These are phyloP conservation scores for Caenorhabditis imperialis DNA, from an alignment of 2,888 invertebrate genomes.

Conservation along the genomic window DNA sequence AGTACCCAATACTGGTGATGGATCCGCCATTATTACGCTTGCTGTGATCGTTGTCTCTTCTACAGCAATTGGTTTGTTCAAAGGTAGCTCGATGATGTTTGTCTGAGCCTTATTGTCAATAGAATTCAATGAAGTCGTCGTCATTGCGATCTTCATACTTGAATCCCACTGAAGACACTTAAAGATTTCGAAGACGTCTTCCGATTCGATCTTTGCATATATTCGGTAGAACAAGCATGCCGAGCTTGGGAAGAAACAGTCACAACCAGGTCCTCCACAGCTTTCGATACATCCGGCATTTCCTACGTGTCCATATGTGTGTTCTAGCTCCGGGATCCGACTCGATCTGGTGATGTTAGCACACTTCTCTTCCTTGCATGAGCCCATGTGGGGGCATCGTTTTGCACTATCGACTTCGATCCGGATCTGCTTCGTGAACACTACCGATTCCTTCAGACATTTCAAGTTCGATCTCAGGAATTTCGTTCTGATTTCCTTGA, in stretches of 20 bases:
- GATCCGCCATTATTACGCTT: neutral
- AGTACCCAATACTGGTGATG: neutral
- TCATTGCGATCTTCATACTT: neutral
- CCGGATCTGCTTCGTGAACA: conserved; percentile 4
- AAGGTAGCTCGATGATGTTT: neutral
- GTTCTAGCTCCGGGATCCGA: conserved; percentile 7
- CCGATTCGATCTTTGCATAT: conserved; percentile 3
- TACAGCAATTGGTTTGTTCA: neutral
- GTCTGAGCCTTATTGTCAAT: neutral
- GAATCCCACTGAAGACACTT: conserved; percentile 3
- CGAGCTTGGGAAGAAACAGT: conserved; percentile 7
- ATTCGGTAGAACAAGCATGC: conserved; percentile 29
- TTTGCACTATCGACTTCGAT: conserved; percentile 7
- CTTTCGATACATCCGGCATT: conserved; percentile 8
- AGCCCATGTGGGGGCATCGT: conserved; percentile 19
- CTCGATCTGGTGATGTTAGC: neutral
- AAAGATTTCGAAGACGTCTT: conserved; percentile 10
- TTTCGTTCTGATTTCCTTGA: neutral
- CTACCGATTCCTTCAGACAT: conserved; percentile 4
- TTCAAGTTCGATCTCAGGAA: neutral
- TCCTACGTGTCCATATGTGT: conserved; percentile 1
- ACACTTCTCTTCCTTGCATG: conserved; percentile 11
- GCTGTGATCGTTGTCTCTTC: neutral
- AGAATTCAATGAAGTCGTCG: neutral
- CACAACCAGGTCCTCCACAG: conserved; percentile 26